phyloP scores from a whole-genome alignment of 2,797 vertebrate species.

The Scarus forsteni region DNA sequence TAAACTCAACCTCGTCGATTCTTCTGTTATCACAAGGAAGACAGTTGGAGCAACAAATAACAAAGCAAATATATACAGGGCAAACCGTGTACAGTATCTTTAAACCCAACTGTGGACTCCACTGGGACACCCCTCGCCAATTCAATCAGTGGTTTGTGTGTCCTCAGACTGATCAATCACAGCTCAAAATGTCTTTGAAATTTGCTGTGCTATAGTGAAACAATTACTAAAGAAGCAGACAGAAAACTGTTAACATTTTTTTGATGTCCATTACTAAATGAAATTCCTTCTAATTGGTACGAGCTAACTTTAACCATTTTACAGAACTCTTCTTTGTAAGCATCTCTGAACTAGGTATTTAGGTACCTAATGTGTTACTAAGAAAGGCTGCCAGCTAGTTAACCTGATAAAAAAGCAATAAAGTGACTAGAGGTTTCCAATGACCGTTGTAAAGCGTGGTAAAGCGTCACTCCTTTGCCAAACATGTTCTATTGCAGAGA shows the following conservation, averaged over 20 bases:
- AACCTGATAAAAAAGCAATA: slow-evolving; percentile 56
- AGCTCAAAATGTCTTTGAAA: slow-evolving; percentile 7
- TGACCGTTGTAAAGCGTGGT: slow-evolving; percentile 37
- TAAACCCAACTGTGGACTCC: slow-evolving; percentile 26
- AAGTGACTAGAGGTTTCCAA: slow-evolving; percentile 64
- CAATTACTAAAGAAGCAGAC: slow-evolving; percentile 28
- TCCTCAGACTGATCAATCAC: slow-evolving; percentile 12
- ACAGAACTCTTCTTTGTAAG: slow-evolving; percentile 16
- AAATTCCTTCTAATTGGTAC: slow-evolving; percentile 23
- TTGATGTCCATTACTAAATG: slow-evolving; percentile 14
- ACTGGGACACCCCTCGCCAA: slow-evolving; percentile 43
- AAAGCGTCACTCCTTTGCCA: slow-evolving; percentile 42
- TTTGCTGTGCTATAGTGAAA: slow-evolving; percentile 20
- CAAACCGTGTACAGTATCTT: slow-evolving; percentile 49
- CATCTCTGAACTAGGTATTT: slow-evolving; percentile 41
- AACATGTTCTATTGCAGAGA: slow-evolving; percentile 44
- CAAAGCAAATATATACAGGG: slow-evolving; percentile 66
- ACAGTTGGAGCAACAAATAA: slow-evolving; percentile 48
- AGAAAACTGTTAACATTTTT: slow-evolving; percentile 24
- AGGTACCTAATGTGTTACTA: slow-evolving; percentile 48
- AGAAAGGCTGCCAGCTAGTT: slow-evolving; percentile 40
- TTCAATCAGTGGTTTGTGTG: slow-evolving; percentile 13
- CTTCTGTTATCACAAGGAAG: slow-evolving; percentile 42
- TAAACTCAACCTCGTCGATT: slow-evolving; percentile 18
- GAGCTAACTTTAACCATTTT: slow-evolving; percentile 14